phyloP scores from a whole-genome alignment of 2,797 vertebrate genomes.

The Lacerta agilis region DNA sequence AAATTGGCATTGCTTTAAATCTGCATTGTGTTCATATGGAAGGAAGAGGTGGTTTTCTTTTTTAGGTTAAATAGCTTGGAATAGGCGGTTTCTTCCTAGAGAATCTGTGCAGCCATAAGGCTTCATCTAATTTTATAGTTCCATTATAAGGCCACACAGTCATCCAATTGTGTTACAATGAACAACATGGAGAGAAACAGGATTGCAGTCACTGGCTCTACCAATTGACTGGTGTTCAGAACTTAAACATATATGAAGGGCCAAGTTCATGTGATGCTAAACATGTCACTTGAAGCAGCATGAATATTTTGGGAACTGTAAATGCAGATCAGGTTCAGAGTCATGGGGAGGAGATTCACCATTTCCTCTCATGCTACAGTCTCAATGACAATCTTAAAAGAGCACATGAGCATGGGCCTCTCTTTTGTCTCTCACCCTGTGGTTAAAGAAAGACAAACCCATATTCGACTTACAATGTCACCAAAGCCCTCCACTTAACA shows the following conservation, averaged over 20 bases:
- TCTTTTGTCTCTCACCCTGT: background rate
- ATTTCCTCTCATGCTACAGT: background rate
- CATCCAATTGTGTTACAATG: background rate
- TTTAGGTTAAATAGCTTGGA: background rate
- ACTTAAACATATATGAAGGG: background rate
- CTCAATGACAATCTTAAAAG: background rate
- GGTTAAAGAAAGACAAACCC: background rate
- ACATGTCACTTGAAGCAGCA: no score
- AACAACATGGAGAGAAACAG: background rate
- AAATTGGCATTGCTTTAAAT: constrained; percentile 1
- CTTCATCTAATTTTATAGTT: background rate
- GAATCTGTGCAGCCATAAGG: background rate
- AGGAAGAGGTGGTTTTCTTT: background rate
- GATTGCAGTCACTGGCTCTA: background rate
- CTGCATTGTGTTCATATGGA: background rate
- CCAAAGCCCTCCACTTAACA: background rate
- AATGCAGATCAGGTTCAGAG: background rate
- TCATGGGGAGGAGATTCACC: no score
- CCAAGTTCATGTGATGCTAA: background rate
- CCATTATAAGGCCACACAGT: background rate
- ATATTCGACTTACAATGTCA: no score
- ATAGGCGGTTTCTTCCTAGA: background rate
- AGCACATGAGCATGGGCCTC: background rate
- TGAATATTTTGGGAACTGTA: background rate
- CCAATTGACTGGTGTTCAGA: background rate